Evolutionary conservation across 2,113 vertebrate species (phyloP), one percentile per base, ranked within the genome.

Genomic region (Oxyruncus cristatus): DNA sequence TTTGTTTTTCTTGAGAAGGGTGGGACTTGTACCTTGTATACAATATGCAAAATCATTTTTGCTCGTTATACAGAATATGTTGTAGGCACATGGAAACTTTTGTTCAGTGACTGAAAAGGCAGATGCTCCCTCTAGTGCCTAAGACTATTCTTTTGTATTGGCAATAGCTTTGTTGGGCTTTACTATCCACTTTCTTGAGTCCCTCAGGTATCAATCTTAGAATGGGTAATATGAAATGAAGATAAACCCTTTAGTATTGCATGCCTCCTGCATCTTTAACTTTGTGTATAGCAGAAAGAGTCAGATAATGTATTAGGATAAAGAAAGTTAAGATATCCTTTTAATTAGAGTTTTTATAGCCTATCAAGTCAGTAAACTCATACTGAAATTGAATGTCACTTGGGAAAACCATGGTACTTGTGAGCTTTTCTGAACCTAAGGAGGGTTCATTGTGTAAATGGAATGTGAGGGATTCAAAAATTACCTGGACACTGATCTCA

Each of bases 111-210:
- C 95, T 93, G 9, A 76, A 93, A 97, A 96, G 94, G 47, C 90
- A 93, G 89, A 96, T 88, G 82, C 95, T 97, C 96, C 95, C 96
- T 95, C 96, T 97, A 96, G 96, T 96, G 95, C 89, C 92, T 91
- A 61, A 85, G 56, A 84, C 70, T 76, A 9, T 92, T 93, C 94
- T 89, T 50, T 75, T 76, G 18, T 58, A 68, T 56, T 63, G 74
- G 59, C 23, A 73, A 7, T 62, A 62, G 42, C 32, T 72, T 82
- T 87, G 13, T 75, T 81, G 88, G 74, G 63, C 75, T 70, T 94
- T 76, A 15, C 58, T 89, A 8, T 53, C 12, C n/a, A 58, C 27
- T 70, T 82, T 30, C 53, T 82, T 44, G 42, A 70, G 23, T 75
- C 35, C 5, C 33, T 74, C n/a, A 22, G 23, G 32, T 88, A 39